Conservation (phyloP, 1,140 invertebrate genomes). For the Macrobrachium nipponense region DNA sequence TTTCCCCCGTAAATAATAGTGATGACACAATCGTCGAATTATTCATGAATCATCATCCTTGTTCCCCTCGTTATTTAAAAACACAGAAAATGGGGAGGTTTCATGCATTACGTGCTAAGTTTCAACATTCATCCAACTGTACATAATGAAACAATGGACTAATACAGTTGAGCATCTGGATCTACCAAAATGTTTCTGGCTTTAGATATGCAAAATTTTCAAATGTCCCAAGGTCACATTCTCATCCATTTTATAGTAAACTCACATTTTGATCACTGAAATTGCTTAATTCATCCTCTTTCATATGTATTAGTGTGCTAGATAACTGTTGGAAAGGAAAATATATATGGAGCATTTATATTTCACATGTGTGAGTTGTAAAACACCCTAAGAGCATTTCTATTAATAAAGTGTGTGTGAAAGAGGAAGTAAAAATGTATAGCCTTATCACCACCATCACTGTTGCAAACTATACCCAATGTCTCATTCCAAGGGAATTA, state of each 20-base stretch:
- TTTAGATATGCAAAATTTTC: constrained; percentile 26
- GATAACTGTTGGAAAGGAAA: constrained; percentile 26
- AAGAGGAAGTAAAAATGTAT: constrained; percentile 27
- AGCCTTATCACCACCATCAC: constrained; percentile 53
- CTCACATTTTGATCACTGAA: constrained; percentile 24
- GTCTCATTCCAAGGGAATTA: constrained; percentile 42
- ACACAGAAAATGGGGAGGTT: background rate
- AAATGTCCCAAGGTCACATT: constrained; percentile 36
- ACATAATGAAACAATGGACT: background rate
- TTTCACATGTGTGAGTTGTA: constrained; percentile 45
- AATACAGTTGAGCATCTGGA: background rate
- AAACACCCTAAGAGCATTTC: constrained; percentile 43
- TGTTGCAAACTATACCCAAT: constrained; percentile 35
- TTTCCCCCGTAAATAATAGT: background rate
- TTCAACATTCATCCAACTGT: too few relatives aligned
- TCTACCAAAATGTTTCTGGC: constrained; percentile 4
- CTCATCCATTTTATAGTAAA: constrained; percentile 28
- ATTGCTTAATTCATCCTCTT: constrained; percentile 17
- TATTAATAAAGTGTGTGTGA: constrained; percentile 30
- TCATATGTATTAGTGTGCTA: constrained; percentile 38
- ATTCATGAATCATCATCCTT: constrained; percentile 7
- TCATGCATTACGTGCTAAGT: too few relatives aligned
- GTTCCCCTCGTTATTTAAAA: constrained; percentile 1
- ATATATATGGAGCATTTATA: constrained; percentile 36
- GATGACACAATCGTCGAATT: background rate